Evolutionary conservation across 2,113 vertebrate genomes (phyloP).

Genomic region (Pangasianodon gigas): DNA sequence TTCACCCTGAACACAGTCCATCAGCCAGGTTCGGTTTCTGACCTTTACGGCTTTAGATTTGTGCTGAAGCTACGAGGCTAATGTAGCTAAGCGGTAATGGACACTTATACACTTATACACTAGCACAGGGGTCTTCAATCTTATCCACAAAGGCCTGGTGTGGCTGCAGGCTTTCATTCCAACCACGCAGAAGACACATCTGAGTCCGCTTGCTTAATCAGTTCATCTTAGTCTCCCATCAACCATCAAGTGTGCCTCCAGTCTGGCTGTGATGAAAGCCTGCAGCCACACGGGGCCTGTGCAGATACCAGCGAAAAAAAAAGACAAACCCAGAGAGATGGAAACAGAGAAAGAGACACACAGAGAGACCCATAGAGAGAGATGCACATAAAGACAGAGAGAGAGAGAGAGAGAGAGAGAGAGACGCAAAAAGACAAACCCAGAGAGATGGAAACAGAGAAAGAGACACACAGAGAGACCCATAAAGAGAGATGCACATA

Average conservation of each 20-base stretch:
- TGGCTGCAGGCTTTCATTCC: constrained; percentile 5
- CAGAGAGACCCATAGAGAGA: no score
- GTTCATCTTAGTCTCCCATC: neutral
- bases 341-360: no score
- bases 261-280: neutral
- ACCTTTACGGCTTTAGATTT: neutral
- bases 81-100: neutral
- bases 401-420: no score
- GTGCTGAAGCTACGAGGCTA: neutral
- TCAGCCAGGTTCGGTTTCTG: neutral
- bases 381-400: no score
- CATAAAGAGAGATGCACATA: no score
- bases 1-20: neutral
- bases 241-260: neutral
- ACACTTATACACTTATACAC: neutral
- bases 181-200: neutral
- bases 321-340: no score
- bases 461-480: no score
- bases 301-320: neutral
- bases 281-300: neutral
- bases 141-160: neutral
- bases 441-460: no score
- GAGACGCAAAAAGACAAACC: no score
- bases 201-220: neutral
- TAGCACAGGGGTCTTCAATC: neutral